A percentile compares a stretch with the other conserved stretches of the same genome.
Evolutionary conservation across 2,888 invertebrate species (phyloP).

Genomic region (Cinara cedri): DNA sequence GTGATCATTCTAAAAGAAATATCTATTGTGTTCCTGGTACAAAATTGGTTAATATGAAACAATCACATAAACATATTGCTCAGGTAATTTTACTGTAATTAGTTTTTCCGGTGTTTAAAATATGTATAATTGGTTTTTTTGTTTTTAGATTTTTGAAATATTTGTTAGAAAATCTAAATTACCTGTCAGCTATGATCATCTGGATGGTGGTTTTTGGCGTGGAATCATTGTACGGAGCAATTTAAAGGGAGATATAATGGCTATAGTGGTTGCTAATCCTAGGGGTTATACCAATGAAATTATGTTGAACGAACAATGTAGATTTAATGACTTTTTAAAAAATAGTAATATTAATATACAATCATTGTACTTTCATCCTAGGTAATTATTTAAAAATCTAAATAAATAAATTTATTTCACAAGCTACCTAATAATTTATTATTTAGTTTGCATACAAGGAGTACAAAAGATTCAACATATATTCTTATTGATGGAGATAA

Average conservation of each 20-base stretch:
- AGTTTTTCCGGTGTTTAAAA: conserved; percentile 15
- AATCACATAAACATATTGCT: conserved; percentile 62
- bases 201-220: conserved; percentile 68
- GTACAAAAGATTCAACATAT: conserved; percentile 62
- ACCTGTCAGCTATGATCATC: conserved; percentile 79
- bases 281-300: conserved; percentile 69
- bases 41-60: conserved; percentile 61
- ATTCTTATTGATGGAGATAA: conserved; percentile 63
- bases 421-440: background rate
- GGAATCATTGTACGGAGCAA: conserved; percentile 65
- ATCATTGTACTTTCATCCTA: conserved; percentile 57
- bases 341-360: conserved; percentile 29
- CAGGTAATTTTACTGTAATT: conserved; percentile 59
- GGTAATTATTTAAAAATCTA: conserved; percentile 35
- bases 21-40: conserved; percentile 62
- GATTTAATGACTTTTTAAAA: conserved; percentile 72
- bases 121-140: background rate
- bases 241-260: conserved; percentile 77
- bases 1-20: conserved; percentile 60
- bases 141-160: conserved; percentile 68
- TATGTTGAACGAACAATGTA: conserved; percentile 69
- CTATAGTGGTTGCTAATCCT: conserved; percentile 70
- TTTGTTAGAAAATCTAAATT: conserved; percentile 74
- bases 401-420: background rate
- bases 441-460: conserved; percentile 61